Base-by-base conservation (phyloP, 2,113 vertebrate genomes). In the Corydoras maculifer region DNA sequence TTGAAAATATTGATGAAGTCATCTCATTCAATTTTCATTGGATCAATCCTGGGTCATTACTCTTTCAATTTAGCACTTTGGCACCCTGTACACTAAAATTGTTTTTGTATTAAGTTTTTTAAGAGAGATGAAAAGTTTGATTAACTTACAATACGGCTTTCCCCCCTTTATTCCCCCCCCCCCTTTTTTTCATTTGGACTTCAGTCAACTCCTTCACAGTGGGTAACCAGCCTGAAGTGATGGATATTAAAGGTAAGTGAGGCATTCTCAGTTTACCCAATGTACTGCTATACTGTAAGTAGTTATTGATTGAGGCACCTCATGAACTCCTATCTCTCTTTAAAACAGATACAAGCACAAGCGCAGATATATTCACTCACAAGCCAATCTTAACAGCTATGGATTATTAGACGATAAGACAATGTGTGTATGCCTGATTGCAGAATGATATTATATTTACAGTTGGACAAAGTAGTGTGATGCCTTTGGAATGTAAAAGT, bases 191-290 rank as follows among this genome's bases (percentile, higher is more conserved):
- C 53, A 35, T 78, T 84, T 82, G 81, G 31, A 32, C 54, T 66
- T 78, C 84, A 77, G 77, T 87, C 86, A 85, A 88, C 80, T 71
- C 79, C 77, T 82, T 78, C 78, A 84, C 91, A 94, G 94, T 93
- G 91, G 95, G 93, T 88, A 96, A 94, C 92, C 96, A 97, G 91
- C 93, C 97, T 84, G 91, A 92, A 89, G 91, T 91, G 86, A 90
- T 95, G 87, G 91, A 85, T 94, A 96, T 92, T 93, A 94, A 90
- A 95, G 94, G 94, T 98, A 95, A 87, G 90, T 84, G 58, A 70
- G 53, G 69, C 49, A 53, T 70, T 8, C 35, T 73, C 75, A 71
- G 70, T 77, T 80, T 78, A 62, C 65, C 65, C 78, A 67, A 35
- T 67, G 89, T 92, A 92, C 91, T 88, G 91, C 92, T 91, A 89